These are phyloP conservation scores for Danio choprae DNA, from an alignment of 2,797 vertebrate species.

Conservation along the genomic window DNA sequence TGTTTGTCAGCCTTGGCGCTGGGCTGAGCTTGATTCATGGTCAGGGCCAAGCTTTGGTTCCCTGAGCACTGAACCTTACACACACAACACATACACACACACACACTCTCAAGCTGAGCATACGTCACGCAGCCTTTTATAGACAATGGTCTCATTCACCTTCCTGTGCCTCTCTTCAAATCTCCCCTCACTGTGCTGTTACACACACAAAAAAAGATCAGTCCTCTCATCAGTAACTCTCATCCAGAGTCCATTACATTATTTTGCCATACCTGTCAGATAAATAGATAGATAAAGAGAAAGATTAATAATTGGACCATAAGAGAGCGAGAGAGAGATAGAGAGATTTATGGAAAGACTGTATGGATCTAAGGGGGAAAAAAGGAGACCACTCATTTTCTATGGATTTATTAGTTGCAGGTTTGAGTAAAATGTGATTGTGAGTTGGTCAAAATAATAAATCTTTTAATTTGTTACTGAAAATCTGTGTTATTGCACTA, in stretches of 20 bases:
- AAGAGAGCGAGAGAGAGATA: no score
- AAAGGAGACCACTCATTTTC: no score
- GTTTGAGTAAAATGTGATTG: no score
- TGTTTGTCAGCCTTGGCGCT: conserved; percentile 57
- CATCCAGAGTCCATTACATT: not conserved
- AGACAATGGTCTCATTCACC: conserved; percentile 49
- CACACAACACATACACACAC: conserved; percentile 46
- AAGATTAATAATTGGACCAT: no score
- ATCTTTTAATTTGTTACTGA: no score
- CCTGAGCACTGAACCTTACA: conserved; percentile 52
- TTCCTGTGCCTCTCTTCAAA: conserved; percentile 27
- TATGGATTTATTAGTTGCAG: no score
- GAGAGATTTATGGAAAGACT: no score
- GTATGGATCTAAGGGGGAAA: no score
- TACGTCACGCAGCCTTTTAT: conserved; percentile 30
- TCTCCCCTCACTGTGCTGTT: conserved; percentile 15
- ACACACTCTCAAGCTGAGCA: conserved; percentile 42
- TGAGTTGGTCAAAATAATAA: no score
- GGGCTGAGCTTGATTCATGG: conserved; percentile 63
- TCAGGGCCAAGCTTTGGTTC: conserved; percentile 63
- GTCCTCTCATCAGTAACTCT: conserved; percentile 10
- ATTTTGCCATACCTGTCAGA: not conserved
- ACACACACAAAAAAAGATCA: conserved; percentile 19
- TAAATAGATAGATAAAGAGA: no score
- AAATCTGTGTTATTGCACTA: no score